A percentile compares a stretch with the other conserved stretches of the same genome.
Conservation (phyloP, 2,113 vertebrate species). For the Gadus chalcogrammus region DNA sequence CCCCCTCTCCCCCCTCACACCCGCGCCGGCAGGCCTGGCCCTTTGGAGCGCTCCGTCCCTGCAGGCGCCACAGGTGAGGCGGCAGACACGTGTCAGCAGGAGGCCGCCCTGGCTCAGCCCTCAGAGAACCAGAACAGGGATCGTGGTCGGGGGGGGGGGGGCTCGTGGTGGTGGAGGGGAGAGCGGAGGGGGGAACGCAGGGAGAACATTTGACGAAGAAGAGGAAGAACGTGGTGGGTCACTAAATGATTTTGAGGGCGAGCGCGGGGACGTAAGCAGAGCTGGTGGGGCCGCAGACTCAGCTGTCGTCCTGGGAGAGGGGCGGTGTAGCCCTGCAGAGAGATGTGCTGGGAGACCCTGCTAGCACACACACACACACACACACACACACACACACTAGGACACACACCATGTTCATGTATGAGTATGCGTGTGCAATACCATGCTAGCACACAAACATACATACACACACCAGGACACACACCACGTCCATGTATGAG, state of each 20-base stretch:
- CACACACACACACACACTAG: background rate
- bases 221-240: conserved; percentile 11
- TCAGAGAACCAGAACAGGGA: background rate
- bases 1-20: conserved; percentile 32
- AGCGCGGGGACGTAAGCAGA: conserved; percentile 66
- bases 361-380: background rate
- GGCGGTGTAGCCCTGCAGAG: conserved; percentile 50
- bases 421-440: background rate
- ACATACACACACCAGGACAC: background rate
- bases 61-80: too few relatives aligned
- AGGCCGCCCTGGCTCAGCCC: background rate
- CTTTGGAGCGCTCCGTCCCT: background rate
- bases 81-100: too few relatives aligned
- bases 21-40: conserved; percentile 5
- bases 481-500: too few relatives aligned
- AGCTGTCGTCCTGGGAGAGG: conserved; percentile 58
- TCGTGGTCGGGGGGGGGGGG: background rate
- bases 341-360: conserved; percentile 50
- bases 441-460: background rate
- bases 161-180: too few relatives aligned
- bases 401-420: background rate
- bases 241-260: conserved; percentile 60
- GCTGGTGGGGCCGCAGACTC: conserved; percentile 46
- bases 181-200: too few relatives aligned
- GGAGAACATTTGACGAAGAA: background rate